Base-by-base conservation (phyloP, 2,797 vertebrate species). In the Macroramphosus scolopax region DNA sequence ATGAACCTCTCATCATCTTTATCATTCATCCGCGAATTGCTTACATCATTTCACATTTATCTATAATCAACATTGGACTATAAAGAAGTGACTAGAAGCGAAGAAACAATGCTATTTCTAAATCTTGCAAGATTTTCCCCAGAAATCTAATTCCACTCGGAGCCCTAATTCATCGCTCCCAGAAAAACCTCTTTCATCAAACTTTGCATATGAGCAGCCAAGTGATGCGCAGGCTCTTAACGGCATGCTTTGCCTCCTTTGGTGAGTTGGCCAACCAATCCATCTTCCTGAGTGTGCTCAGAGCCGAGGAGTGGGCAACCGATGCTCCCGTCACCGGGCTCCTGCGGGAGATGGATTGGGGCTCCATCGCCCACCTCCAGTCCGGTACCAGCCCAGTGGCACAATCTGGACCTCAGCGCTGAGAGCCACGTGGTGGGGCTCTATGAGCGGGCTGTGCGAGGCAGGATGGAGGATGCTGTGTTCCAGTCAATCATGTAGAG, bases 331-430 rank as follows among this genome's bases (percentile, higher is more conserved):
- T 89, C 87, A 95, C 90, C 83, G 90, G 91, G 92, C 92, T 92
- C 89, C 88, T 85, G 91, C 87, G 90, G 88, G 94, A 98, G 94
- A 96, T 96, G 94, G 87, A 91, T 90, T 89, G 87, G 84, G 83
- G 84, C 82, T 84, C 86, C 81, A 69, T 88, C 78, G 69, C 83
- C 89, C 86, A 90, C 89, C 87, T 89, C 84, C 83, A 79, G 88
- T 88, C 89, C 87, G 63, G 86, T 86, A 89, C 85, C 87, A 82
- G 87, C 86, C 88, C 87, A 86, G 78, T 83, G 80, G 81, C 84
- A 85, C 89, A 91, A 89, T 90, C 89, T 90, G 88, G 88, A 88
- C 87, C 84, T 78, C 45, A 30, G 74, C 29, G 25, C 65, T 54
- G 75, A 77, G 81, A 78, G 81, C 71, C 70, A 82, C 80, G 85